phyloP scores from a whole-genome alignment of 1,140 invertebrate genomes.

The Plodia interpunctella region DNA sequence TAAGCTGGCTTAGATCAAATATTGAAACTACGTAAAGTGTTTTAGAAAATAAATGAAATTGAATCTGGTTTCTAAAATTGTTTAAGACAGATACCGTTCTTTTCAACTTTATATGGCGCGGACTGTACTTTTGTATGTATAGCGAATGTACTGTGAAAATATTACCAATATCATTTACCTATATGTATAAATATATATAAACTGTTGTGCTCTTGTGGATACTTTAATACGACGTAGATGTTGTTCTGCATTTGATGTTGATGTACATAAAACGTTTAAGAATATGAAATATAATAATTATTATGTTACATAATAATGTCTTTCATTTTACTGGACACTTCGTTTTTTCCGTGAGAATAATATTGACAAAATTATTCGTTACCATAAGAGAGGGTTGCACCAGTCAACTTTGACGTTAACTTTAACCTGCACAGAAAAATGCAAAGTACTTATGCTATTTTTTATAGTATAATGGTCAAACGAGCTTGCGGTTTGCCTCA shows the following conservation, averaged over 20 bases:
- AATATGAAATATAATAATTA: slow-evolving; percentile 56
- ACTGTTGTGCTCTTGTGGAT: slow-evolving; percentile 51
- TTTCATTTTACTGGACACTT: slow-evolving; percentile 5
- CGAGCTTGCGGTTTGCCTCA: too few relatives aligned
- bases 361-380: neutral
- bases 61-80: too few relatives aligned
- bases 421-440: too few relatives aligned
- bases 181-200: slow-evolving; percentile 42
- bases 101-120: neutral
- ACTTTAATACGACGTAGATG: slow-evolving; percentile 43
- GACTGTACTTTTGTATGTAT: neutral
- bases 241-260: slow-evolving; percentile 57
- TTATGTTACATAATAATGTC: slow-evolving; percentile 51
- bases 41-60: neutral
- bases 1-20: neutral
- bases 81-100: too few relatives aligned
- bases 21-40: neutral
- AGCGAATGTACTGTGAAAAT: neutral
- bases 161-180: slow-evolving; percentile 10
- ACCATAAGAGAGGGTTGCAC: too few relatives aligned
- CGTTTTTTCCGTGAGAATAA: neutral
- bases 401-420: too few relatives aligned
- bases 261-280: slow-evolving; percentile 67
- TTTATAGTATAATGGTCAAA: too few relatives aligned
- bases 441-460: too few relatives aligned